phyloP scores from a whole-genome alignment of 2,888 invertebrate species.

The Drosophila neotestacea region DNA sequence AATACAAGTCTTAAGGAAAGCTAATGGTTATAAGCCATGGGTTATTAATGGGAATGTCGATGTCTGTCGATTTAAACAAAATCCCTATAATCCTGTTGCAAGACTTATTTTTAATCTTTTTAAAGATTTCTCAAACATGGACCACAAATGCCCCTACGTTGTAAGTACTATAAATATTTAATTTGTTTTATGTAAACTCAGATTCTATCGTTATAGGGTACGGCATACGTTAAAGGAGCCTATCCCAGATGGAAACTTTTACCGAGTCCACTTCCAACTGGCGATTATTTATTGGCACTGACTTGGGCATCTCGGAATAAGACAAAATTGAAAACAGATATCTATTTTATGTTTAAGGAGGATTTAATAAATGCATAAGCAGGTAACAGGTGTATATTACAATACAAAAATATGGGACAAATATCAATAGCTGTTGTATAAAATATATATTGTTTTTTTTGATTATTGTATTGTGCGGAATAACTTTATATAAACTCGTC shows the following conservation, averaged over 20 bases:
- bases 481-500: no score
- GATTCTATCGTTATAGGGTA: background rate
- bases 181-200: background rate
- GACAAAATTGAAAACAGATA: background rate
- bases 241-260: background rate
- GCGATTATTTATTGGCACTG: slow-evolving; percentile 5
- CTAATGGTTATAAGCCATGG: slow-evolving; percentile 12
- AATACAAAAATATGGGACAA: background rate
- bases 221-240: background rate
- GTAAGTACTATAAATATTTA: background rate
- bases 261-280: background rate
- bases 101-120: background rate
- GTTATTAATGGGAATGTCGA: background rate
- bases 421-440: no score
- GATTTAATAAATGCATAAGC: background rate
- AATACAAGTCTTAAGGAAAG: background rate
- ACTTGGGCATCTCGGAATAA: background rate
- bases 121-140: background rate
- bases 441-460: no score
- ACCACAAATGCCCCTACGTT: background rate
- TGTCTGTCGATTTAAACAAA: background rate
- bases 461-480: no score
- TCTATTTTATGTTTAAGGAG: background rate
- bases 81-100: background rate
- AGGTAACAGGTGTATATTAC: background rate